phyloP scores from a whole-genome alignment of 1,140 invertebrate species.

The Diabrotica undecimpunctata region DNA sequence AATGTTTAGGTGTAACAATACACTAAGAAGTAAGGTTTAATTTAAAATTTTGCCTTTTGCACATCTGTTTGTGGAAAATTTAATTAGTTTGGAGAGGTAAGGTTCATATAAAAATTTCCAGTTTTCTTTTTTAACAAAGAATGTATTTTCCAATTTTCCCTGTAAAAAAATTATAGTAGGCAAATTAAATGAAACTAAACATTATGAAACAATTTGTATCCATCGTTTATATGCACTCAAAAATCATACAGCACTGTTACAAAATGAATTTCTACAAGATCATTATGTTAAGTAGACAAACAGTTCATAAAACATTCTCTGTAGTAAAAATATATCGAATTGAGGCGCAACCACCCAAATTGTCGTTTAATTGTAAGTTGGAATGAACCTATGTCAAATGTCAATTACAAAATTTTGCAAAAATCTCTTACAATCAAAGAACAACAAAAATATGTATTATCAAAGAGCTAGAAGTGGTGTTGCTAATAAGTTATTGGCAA shows the following conservation, averaged over 20 bases:
- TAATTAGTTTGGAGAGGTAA: too few relatives aligned
- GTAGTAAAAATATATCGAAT: conserved; percentile 36
- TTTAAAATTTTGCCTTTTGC: too few relatives aligned
- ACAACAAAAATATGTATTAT: neutral
- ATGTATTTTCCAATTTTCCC: too few relatives aligned
- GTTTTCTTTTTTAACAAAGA: too few relatives aligned
- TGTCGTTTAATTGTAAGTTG: conserved; percentile 28
- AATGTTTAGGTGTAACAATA: too few relatives aligned
- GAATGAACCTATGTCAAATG: conserved; percentile 38
- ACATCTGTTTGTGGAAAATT: too few relatives aligned
- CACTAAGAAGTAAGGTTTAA: too few relatives aligned
- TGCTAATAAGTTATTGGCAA: too few relatives aligned
- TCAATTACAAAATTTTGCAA: conserved; percentile 27
- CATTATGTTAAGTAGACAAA: conserved; percentile 39
- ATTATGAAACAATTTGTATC: conserved; percentile 46
- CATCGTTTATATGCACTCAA: conserved; percentile 46
- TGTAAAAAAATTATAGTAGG: too few relatives aligned
- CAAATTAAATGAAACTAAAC: conserved; percentile 33
- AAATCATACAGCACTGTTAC: conserved; percentile 45
- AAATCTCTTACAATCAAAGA: conserved; percentile 25
- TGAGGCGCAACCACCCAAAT: conserved; percentile 21
- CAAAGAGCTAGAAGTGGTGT: too few relatives aligned
- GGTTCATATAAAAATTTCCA: too few relatives aligned
- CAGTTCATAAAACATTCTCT: conserved; percentile 22
- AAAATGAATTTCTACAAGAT: conserved; percentile 39